phyloP scores from a whole-genome alignment of 35 echinoderm and acorn worm species.

The Lytechinus pictus region DNA sequence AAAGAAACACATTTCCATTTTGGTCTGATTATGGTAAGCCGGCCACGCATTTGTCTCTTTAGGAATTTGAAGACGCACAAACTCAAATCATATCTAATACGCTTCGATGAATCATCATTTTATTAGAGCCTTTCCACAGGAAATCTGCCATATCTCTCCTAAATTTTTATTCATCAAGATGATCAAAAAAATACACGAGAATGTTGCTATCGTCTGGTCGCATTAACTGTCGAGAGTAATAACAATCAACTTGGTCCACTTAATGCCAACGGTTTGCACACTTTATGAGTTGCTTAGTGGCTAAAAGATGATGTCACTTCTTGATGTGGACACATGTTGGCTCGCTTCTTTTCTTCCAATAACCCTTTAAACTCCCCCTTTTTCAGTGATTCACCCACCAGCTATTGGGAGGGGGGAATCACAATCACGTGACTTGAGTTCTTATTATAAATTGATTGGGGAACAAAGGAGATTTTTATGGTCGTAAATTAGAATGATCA shows the following conservation, averaged over 20 bases:
- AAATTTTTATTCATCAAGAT: conserved; percentile 3
- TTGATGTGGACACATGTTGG: conserved; percentile 34
- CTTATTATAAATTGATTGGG: not conserved
- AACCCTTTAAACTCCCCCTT: not conserved
- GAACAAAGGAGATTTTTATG: not conserved
- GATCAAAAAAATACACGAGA: conserved; percentile 23
- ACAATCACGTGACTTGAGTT: not conserved
- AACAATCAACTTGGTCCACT: conserved; percentile 19
- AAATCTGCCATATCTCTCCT: conserved; percentile 30
- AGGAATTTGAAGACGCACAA: not conserved
- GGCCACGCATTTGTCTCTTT: not conserved
- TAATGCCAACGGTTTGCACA: not conserved
- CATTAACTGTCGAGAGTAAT: conserved; percentile 1
- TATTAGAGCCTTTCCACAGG: not conserved
- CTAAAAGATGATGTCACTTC: conserved; percentile 16
- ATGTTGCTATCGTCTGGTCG: not conserved
- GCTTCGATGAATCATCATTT: conserved; percentile 39
- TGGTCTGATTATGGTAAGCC: not conserved
- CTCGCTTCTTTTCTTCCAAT: not conserved
- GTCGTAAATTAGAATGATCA: conserved; percentile 12
- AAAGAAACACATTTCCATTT: conserved; percentile 6
- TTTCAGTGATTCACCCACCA: not conserved
- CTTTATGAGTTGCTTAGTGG: conserved; percentile 14
- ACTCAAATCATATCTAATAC: conserved; percentile 46
- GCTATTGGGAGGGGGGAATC: not conserved